Percentiles rank a stretch among this genome's conserved stretches.
Evolutionary conservation across 1,140 invertebrate species (phyloP).

Genomic region (Antheraea mylitta): DNA sequence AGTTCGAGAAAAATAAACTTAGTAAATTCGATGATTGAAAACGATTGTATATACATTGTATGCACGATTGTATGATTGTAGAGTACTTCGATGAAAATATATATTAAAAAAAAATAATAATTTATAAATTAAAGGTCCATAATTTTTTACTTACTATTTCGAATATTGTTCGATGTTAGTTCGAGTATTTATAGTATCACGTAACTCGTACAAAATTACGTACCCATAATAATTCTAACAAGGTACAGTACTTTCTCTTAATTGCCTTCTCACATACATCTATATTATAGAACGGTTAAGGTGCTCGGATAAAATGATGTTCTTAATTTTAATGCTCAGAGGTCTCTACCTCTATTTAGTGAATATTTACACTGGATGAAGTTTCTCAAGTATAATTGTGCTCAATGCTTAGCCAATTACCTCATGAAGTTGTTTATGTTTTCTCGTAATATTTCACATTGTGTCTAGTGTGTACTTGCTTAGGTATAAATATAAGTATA

Average conservation of each 20-base stretch:
- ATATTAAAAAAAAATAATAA: too few species aligned
- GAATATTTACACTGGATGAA: not conserved
- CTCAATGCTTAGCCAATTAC: not conserved
- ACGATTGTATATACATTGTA: too few species aligned
- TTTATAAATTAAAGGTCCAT: too few species aligned
- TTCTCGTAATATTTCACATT: not conserved
- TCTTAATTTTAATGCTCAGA: constrained; percentile 24
- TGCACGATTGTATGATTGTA: too few species aligned
- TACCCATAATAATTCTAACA: constrained; percentile 53
- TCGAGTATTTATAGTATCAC: constrained; percentile 27
- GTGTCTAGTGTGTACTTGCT: not conserved
- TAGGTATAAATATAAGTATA: too few species aligned
- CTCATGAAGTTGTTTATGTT: not conserved
- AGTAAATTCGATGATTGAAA: too few species aligned
- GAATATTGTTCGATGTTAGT: not conserved
- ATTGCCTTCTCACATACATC: constrained; percentile 49
- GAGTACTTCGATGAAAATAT: too few species aligned
- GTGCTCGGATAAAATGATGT: constrained; percentile 34
- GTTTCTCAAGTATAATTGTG: not conserved
- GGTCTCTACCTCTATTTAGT: not conserved
- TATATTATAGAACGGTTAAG: constrained; percentile 42
- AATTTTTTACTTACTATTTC: not conserved
- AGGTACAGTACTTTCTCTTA: constrained; percentile 49
- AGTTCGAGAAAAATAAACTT: too few species aligned
- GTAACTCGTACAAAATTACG: constrained; percentile 39